These are phyloP conservation scores for Heliconius nattereri DNA, from an alignment of 1,140 invertebrate genomes.

Conservation along the genomic window DNA sequence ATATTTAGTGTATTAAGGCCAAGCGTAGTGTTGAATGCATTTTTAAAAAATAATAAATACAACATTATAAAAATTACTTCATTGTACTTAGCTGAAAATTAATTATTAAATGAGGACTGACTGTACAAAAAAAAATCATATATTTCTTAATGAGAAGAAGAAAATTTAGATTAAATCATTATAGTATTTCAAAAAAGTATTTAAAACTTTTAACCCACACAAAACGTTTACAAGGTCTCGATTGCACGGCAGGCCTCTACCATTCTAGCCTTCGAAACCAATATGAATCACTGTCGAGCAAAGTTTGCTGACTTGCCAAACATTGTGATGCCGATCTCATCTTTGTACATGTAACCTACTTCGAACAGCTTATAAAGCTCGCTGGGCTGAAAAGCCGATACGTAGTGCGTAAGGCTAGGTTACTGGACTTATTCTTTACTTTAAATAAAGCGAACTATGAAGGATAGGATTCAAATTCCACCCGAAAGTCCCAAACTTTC, in stretches of 20 bases:
- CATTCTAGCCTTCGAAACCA: conserved; percentile 50
- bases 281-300: conserved; percentile 48
- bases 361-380: background rate
- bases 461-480: no score
- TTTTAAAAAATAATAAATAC: no score
- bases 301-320: conserved; percentile 35
- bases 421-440: background rate
- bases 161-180: background rate
- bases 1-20: no score
- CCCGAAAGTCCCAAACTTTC: background rate
- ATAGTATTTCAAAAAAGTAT: background rate
- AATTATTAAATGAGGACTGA: no score
- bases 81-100: background rate
- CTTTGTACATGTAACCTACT: conserved; percentile 19
- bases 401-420: background rate
- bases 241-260: conserved; percentile 30
- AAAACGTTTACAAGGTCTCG: conserved; percentile 12
- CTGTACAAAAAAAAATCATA: no score
- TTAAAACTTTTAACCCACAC: conserved; percentile 17
- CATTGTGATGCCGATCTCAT: conserved; percentile 29
- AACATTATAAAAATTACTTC: no score
- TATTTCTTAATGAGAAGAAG: no score
- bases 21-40: no score
- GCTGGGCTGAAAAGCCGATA: background rate
- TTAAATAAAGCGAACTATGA: no score